These are phyloP conservation scores for Aleiodes alternator DNA, from an alignment of 2,888 invertebrate species.

Conservation along the genomic window DNA sequence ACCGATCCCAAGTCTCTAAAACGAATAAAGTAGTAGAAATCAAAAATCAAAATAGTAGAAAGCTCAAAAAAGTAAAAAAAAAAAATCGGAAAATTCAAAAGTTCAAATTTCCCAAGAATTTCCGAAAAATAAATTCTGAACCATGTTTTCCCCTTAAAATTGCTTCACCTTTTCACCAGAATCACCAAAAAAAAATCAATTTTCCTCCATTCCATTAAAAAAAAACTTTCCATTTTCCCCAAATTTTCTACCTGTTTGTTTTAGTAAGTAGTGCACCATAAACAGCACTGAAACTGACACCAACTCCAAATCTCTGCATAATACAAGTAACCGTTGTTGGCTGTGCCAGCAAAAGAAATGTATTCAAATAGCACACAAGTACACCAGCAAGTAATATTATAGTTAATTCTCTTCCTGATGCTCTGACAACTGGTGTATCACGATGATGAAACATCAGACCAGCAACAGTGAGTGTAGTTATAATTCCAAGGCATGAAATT, in stretches of 20 bases:
- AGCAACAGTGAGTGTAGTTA: conserved; percentile 80
- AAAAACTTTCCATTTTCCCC: too few species aligned
- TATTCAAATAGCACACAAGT: conserved; percentile 80
- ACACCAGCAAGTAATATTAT: conserved; percentile 81
- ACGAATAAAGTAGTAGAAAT: too few species aligned
- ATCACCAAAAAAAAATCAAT: too few species aligned
- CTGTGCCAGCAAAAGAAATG: conserved; percentile 79
- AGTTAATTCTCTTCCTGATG: conserved; percentile 80
- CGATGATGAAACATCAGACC: conserved; percentile 80
- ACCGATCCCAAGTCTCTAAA: too few species aligned
- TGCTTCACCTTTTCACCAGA: too few species aligned
- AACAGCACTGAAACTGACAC: conserved; percentile 81
- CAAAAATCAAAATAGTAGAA: too few species aligned
- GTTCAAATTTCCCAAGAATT: too few species aligned
- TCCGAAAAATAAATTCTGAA: too few species aligned
- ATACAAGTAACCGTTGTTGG: conserved; percentile 79
- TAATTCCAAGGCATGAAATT: conserved; percentile 80
- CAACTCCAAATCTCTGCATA: conserved; percentile 80
- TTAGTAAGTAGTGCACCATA: conserved; percentile 82
- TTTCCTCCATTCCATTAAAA: too few species aligned
- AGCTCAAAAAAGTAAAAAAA: too few species aligned
- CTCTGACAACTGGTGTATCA: conserved; percentile 81
- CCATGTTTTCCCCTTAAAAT: too few species aligned
- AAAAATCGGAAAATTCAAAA: too few species aligned
- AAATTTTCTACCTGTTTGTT: conserved; percentile 75